Percentiles rank a stretch among this genome's conserved stretches.
Evolutionary conservation across 2,797 vertebrate species (phyloP).

Genomic region (Euphonia xanthogaster): DNA sequence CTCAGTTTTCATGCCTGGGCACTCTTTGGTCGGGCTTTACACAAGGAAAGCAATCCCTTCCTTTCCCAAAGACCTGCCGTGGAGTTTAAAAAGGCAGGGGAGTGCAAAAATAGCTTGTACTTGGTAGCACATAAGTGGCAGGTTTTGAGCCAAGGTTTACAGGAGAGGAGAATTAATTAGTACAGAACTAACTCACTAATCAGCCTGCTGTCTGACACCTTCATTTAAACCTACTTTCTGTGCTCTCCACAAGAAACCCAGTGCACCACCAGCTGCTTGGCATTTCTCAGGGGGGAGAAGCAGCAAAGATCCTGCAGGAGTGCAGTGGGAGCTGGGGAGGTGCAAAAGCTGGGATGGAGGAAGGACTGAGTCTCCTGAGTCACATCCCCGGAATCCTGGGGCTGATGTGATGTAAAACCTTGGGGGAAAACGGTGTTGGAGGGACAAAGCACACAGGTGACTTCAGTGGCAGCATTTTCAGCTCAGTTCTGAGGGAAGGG

Average conservation of each 20-base stretch:
- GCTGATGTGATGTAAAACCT: background rate
- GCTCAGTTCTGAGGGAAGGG: background rate
- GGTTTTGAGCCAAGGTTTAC: background rate
- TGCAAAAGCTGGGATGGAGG: background rate
- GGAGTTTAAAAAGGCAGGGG: background rate
- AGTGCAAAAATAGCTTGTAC: background rate
- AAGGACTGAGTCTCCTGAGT: background rate
- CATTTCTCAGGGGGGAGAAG: background rate
- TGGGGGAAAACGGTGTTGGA: background rate
- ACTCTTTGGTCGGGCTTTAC: background rate
- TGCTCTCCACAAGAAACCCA: background rate
- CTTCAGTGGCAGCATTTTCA: background rate
- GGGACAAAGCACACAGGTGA: background rate
- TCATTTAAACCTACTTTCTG: background rate
- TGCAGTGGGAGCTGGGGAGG: background rate
- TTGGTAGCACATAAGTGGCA: accelerated
- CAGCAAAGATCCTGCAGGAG: background rate
- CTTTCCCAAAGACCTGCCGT: background rate
- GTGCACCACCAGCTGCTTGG: background rate
- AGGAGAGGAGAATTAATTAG: background rate
- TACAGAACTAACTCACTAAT: background rate
- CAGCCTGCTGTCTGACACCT: background rate
- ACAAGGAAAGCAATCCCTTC: background rate
- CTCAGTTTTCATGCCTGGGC: background rate
- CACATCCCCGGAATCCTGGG: background rate